These are phyloP conservation scores for Forpus xanthops DNA, from an alignment of 2,797 vertebrate genomes.

Conservation along the genomic window DNA sequence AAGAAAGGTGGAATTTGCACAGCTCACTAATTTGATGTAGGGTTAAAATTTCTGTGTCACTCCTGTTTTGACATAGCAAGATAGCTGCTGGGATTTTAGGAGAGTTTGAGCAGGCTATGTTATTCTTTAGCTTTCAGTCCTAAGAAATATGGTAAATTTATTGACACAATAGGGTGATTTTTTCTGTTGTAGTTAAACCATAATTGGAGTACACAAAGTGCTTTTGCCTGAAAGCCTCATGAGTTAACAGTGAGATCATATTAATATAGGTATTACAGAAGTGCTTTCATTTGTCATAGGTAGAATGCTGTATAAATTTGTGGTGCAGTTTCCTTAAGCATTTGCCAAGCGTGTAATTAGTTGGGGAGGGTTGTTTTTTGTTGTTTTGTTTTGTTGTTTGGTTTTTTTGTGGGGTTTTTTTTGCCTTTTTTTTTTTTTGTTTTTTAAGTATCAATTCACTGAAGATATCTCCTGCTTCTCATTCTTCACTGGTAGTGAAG, in stretches of 20 bases:
- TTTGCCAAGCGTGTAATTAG: neutral
- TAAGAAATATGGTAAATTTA: neutral
- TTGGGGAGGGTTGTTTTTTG: too few relatives aligned
- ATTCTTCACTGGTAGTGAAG: neutral
- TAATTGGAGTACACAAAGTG: neutral
- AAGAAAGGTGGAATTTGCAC: neutral
- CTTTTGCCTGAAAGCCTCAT: neutral
- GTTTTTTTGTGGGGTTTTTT: too few relatives aligned
- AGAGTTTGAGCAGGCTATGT: neutral
- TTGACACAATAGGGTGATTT: neutral
- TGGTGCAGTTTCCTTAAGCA: neutral
- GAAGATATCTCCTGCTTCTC: neutral
- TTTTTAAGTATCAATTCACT: neutral
- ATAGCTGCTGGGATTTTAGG: neutral
- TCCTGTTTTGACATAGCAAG: neutral
- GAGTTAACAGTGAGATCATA: neutral
- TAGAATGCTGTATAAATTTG: neutral
- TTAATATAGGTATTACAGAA: neutral
- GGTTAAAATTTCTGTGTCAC: fast-evolving
- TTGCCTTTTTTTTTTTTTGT: neutral
- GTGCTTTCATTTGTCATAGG: neutral
- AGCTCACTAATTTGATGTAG: neutral
- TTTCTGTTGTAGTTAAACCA: neutral
- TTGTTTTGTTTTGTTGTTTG: too few relatives aligned
- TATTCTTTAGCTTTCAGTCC: neutral